Evolutionary conservation across 2,888 invertebrate species (phyloP), one percentile per base, ranked within the genome.

Genomic region (Plebejus argus): DNA sequence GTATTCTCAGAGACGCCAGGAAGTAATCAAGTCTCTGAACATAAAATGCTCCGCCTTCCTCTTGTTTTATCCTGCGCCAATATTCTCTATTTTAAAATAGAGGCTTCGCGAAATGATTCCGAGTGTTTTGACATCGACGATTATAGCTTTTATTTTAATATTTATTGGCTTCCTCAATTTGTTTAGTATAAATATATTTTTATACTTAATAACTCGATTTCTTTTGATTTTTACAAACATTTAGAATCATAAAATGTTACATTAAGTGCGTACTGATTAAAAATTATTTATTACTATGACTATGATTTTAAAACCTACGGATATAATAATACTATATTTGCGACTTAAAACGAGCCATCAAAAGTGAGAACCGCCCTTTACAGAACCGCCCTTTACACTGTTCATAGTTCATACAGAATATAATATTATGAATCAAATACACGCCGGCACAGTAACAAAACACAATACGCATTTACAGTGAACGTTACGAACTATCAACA

Each of bases 11-110:
- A 72, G 71, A 39, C 77, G 58, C 39, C 77, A 77, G 77, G 77
- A 77, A 77, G 77, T 77, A 77, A 77, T 77, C 77, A 72, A 77
- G 77, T 58, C 77, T 15, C 49, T 23, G 56, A 56, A 56, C 58
- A 72, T 72, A 72, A 77, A 77, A 58, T 74, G 49, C 74, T 74
- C 18, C 33, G 77, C 72, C 39, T 72, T 15, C 77, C 45, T 23
- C 71, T 35, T 58, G 39, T 77, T 77, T 76, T 23, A 71, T 39
- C 71, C 77, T 61, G 56, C 53, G 70, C 56, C 71, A 71, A 56
- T 77, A 33, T 58, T 77, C 39, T 71, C 56, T 28, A 77, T 72
- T 72, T 72, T 28, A 72, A 56, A 20, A 58, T 58, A 39, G 71
- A 74, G 53, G n/a, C 71, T 72, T 45, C 56, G 28, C 53, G 23